Percentiles rank a stretch among this genome's conserved stretches.
Evolutionary conservation across 1,140 invertebrate species (phyloP).

Genomic region (Pemphigus obesinymphae): DNA sequence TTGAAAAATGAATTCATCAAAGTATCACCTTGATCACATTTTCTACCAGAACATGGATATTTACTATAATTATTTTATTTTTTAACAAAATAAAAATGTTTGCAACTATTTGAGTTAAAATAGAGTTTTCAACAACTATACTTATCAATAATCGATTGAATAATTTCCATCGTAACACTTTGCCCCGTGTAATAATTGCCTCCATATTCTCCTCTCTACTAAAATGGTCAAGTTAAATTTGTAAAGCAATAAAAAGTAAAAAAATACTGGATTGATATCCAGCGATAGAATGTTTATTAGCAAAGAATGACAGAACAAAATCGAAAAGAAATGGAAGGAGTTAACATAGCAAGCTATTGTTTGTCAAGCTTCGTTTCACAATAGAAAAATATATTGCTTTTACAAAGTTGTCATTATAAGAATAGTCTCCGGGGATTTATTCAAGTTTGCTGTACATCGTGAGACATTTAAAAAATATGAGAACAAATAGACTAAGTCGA

Average conservation of each 20-base stretch:
- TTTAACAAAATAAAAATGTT: too few species aligned
- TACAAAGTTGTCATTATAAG: not conserved
- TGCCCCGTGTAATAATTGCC: too few species aligned
- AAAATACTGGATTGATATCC: too few species aligned
- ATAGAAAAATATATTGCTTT: not conserved
- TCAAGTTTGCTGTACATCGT: not conserved
- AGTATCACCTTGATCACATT: too few species aligned
- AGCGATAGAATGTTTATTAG: not conserved
- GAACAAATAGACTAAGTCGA: not conserved
- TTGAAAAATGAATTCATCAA: too few species aligned
- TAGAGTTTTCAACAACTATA: too few species aligned
- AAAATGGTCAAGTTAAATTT: not conserved
- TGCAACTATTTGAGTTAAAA: too few species aligned
- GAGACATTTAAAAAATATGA: not conserved
- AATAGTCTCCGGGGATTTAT: not conserved
- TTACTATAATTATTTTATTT: too few species aligned
- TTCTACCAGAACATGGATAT: too few species aligned
- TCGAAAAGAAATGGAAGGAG: not conserved
- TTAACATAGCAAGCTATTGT: slow-evolving; percentile 12
- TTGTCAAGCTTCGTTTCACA: not conserved
- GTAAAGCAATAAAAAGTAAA: not conserved
- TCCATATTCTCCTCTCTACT: not conserved
- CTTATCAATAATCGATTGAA: too few species aligned
- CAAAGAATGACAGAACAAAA: not conserved
- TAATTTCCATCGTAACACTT: too few species aligned